Base-by-base conservation (phyloP, 2,888 invertebrate genomes). In the Ptychoptera contaminata region DNA sequence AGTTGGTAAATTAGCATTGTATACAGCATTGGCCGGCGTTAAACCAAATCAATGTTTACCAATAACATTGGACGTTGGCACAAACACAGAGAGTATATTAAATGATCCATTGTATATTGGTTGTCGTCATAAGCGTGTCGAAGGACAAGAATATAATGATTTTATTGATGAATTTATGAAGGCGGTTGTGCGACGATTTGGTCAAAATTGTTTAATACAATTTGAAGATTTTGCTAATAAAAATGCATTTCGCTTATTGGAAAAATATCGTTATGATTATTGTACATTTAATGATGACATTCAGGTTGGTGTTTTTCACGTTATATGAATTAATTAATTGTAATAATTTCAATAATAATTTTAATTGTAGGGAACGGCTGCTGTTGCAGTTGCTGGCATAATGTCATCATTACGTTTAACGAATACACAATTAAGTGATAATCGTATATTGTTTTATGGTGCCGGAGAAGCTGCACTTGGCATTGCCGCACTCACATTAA, bases 271-370 rank as follows among this genome's bases (percentile, higher is more conserved):
- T 37, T 71, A 86, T 55, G 62, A 76, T 57, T 83, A 86, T 67
- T 97, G 96, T 67, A 93, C 92, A 11, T 98, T 98, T 68, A 98
- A 99, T 69, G 98, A 98, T 63, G 98, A 98, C 63, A 98, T 98
- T 60, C 96, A 98, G 65, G 48, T 46, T 11, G 14, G 23, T 23
- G 6, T 39, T 15, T 35, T 5, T 34, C 14, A 16, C 12, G 15
- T 42, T 16, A 14, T 10, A 40, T 11, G 29, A 42, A 10, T 14
- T 42, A 37, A 10, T 44, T n/a, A n/a, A n/a, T n/a, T n/a, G n/a
- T n/a, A n/a, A n/a, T n/a, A n/a, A n/a, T n/a, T n/a, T n/a, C n/a
- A n/a, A n/a, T n/a, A 42, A 44, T 40, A 14, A 40, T 36, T 40
- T 12, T 23, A 12, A 36, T 12, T 41, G 8, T 34, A 47, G 46